Evolutionary conservation across 2,113 vertebrate species (phyloP).

Genomic region (Saguinus midas): DNA sequence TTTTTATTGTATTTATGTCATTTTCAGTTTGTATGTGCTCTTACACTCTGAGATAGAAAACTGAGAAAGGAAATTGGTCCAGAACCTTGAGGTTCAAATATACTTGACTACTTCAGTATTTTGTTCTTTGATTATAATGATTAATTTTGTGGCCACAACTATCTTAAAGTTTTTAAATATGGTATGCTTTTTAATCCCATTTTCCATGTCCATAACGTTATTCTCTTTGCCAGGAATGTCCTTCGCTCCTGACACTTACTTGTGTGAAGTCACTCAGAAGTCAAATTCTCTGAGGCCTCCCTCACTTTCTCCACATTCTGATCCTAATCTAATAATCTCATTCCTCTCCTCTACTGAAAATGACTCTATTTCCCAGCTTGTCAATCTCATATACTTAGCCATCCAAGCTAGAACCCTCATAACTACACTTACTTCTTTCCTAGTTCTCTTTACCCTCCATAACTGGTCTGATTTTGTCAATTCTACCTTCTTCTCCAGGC

Average conservation of each 20-base stretch:
- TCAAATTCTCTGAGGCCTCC: not conserved
- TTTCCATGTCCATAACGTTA: too few relatives aligned
- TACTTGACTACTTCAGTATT: not conserved
- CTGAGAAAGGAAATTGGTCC: not conserved
- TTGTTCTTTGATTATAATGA: not conserved
- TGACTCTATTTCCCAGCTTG: not conserved
- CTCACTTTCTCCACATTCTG: not conserved
- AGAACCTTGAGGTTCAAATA: not conserved
- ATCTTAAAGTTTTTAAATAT: not conserved
- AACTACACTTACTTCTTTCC: not conserved
- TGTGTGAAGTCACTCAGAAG: not conserved
- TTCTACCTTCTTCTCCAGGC: not conserved
- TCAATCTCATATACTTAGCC: not conserved
- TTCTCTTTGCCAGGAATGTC: not conserved
- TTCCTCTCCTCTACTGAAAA: not conserved
- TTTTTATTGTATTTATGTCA: not conserved
- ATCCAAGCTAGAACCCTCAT: not conserved
- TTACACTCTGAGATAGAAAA: not conserved
- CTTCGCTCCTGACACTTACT: not conserved
- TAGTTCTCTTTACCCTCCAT: not conserved
- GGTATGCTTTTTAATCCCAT: not conserved
- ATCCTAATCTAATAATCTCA: not conserved
- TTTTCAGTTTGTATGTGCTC: not conserved
- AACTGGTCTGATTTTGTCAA: not conserved
- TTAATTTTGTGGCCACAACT: not conserved